Base-by-base conservation (phyloP, 2,888 invertebrate genomes). In the Pegoplata infirma region DNA sequence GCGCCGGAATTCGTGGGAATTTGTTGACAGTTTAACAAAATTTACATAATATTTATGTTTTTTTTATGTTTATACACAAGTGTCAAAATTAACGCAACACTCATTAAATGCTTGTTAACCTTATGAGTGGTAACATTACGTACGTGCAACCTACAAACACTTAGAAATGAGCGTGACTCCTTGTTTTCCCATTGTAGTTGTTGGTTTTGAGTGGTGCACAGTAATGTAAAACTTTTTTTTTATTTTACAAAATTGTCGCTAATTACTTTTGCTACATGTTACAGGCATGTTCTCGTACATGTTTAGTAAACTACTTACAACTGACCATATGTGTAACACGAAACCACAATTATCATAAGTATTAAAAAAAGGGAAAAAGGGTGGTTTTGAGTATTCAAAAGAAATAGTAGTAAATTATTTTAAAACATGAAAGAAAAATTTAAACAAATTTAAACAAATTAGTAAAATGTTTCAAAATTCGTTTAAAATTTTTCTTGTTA, bases 91-190 rank as follows among this genome's bases (percentile, higher is more conserved):
- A 80, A 82, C 83, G 82, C 84, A 82, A 76, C 64, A 58, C 80
- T 81, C 78, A 86, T 87, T 87, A 86, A 86, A 87, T 86, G 84
- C 86, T 86, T 83, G 84, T 85, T 86, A 86, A 83, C 78, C 74
- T 55, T n/a, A 46, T 56, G n/a, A 71, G 46, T 53, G 61, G 28
- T 17, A 56, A 46, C 46, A 36, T 21, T 25, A 17, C 25, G n/a
- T n/a, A n/a, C n/a, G n/a, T 61, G 1, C 12, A 55, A 16, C 25
- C 21, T 51, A n/a, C n/a, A n/a, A n/a, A 58, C 51, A 68, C 55
- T 46, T 56, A 64, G 40, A 17, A 19, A 10, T 66, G 68, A 59
- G 73, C 36, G 64, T 69, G 64, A 64, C 58, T 71, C 28, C 40
- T 61, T 73, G 53, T 63, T 71, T 81, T 71, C 72, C 69, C 68